Base-by-base conservation (phyloP, 2,113 vertebrate genomes). In the Calonectris borealis region DNA sequence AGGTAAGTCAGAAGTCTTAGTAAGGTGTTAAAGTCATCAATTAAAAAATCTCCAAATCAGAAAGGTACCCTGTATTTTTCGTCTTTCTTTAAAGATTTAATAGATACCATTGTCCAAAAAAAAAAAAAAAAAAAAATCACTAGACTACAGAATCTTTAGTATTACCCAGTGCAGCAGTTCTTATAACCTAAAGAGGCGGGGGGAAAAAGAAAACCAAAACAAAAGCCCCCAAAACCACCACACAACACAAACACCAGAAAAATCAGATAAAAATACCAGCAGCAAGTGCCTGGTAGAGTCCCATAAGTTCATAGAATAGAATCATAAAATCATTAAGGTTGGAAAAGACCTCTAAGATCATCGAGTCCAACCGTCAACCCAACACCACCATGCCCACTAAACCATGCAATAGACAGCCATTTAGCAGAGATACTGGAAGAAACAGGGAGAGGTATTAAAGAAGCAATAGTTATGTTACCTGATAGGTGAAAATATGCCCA, bases 401-500 rank as follows among this genome's bases (percentile, higher is more conserved):
- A 40, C 40, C 40, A 61, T 20, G 25, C 55, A 85, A 36, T 10
- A 73, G 51, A n/a, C 32, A 91, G 66, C 6, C 34, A 54, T 40
- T 64, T 42, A 82, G 65, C 31, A 88, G 70, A 82, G 64, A 27
- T 34, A 49, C 34, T 62, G 54, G 57, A 70, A 69, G 70, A 38
- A 76, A 83, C 8, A 66, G 25, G 22, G 21, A 73, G 21, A 94
- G 24, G 9, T 27, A 34, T 48, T n/a, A 16, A 15, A 85, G 78
- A 34, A 71, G 8, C 34, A 48, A 38, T 1, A 64, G 29, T 36
- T 71, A 55, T 4, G 0, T 93, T 97, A 99, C 99, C 99, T 99
- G 99, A 94, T 99, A 99, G 90, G 98, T 98, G 97, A 99, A 99
- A 46, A 86, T 77, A 49, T 98, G 98, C n/a, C 73, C 98, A 49